Evolutionary conservation across 2,113 vertebrate species (phyloP).

Genomic region (Cyphomyrus discorhynchus): DNA sequence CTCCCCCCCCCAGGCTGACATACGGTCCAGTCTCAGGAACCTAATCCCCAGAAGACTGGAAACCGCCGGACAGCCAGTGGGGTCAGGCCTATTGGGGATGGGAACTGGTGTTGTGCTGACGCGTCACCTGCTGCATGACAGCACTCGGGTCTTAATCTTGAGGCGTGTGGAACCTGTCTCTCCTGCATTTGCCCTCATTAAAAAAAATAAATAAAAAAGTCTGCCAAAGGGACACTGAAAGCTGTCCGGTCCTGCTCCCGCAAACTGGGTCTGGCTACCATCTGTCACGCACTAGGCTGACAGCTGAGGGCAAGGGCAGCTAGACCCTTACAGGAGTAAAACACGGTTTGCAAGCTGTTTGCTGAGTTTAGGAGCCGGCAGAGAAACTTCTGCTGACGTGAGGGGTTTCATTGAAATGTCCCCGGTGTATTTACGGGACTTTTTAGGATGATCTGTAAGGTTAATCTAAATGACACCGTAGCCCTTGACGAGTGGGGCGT

Average conservation of each 20-base stretch:
- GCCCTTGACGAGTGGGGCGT: not conserved
- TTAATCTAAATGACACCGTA: not conserved
- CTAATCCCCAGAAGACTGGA: not conserved
- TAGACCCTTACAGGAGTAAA: not conserved
- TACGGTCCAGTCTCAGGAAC: not conserved
- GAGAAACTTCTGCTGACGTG: not conserved
- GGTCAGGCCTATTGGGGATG: not conserved
- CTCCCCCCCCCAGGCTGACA: not conserved
- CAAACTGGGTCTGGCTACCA: not conserved
- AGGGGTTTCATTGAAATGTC: not conserved
- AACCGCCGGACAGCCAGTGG: not conserved
- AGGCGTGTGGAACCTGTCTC: not conserved
- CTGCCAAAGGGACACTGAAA: not conserved
- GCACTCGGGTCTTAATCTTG: not conserved
- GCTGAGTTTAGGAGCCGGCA: not conserved
- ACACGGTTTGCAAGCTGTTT: not conserved
- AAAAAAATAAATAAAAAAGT: not conserved
- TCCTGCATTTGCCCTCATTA: not conserved
- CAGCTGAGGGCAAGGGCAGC: slow-evolving; percentile 1
- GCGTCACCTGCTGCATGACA: not conserved
- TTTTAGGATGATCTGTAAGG: not conserved
- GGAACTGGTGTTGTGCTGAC: not conserved
- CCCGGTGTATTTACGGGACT: not conserved
- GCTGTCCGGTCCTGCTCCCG: not conserved
- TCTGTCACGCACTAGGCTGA: not conserved